These are phyloP conservation scores for Kryptolebias marmoratus DNA, from an alignment of 2,113 vertebrate species.

Conservation along the genomic window DNA sequence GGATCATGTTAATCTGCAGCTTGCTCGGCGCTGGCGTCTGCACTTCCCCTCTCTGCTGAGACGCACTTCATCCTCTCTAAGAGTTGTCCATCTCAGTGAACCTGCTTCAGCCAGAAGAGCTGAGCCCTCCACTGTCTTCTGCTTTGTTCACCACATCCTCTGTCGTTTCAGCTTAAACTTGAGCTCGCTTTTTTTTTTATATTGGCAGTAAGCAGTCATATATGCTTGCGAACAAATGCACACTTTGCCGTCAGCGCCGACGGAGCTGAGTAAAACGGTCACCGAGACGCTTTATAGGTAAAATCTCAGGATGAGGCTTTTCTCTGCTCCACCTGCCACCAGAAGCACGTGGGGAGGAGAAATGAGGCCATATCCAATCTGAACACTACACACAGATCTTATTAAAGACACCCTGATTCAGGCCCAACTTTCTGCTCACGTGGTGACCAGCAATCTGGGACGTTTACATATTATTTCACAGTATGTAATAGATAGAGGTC, in stretches of 20 bases:
- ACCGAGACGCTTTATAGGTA: slow-evolving; percentile 60
- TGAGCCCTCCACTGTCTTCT: neutral
- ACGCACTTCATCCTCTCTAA: neutral
- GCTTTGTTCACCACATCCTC: slow-evolving; percentile 31
- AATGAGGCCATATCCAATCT: neutral
- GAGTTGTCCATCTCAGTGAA: neutral
- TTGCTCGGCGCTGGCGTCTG: neutral
- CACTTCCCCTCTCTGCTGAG: slow-evolving; percentile 1
- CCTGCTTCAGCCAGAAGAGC: slow-evolving; percentile 7
- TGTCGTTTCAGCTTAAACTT: neutral
- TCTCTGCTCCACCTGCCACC: slow-evolving; percentile 1
- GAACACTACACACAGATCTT: neutral
- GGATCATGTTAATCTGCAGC: neutral
- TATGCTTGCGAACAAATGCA: slow-evolving; percentile 12
- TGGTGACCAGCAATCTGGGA: neutral
- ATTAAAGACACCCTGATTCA: neutral
- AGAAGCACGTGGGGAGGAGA: slow-evolving; percentile 8
- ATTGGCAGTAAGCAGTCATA: slow-evolving; percentile 4
- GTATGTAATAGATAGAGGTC: neutral
- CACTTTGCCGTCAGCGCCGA: slow-evolving; percentile 46
- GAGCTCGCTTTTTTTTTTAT: neutral
- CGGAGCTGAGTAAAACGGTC: slow-evolving; percentile 69
- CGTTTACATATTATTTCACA: neutral
- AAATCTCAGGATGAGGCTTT: slow-evolving; percentile 69
- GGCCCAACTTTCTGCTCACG: neutral